These are phyloP conservation scores for Carabus problematicus DNA, from an alignment of 2,888 invertebrate species.

Conservation along the genomic window DNA sequence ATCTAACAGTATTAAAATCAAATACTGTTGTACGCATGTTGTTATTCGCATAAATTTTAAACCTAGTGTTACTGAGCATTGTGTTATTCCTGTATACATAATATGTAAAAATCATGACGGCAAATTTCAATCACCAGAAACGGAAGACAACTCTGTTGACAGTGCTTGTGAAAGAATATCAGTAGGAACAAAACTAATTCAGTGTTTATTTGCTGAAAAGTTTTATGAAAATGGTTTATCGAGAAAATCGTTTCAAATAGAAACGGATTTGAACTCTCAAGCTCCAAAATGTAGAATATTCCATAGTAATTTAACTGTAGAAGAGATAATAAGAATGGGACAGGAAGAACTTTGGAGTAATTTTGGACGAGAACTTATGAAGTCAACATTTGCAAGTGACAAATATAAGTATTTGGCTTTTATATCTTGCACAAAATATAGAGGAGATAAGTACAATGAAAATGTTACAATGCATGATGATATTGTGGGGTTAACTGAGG, in stretches of 20 bases:
- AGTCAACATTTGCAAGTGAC: constrained; percentile 68
- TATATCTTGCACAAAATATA: constrained; percentile 84
- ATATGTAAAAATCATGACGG: constrained; percentile 83
- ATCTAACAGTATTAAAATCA: constrained; percentile 68
- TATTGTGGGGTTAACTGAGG: constrained; percentile 73
- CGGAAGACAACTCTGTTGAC: constrained; percentile 65
- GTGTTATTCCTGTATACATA: constrained; percentile 82
- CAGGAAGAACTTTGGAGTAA: constrained; percentile 84
- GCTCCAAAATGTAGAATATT: constrained; percentile 75
- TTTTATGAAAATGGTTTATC: constrained; percentile 79
- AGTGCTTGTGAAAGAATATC: constrained; percentile 80
- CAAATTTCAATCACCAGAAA: constrained; percentile 70
- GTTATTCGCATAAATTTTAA: constrained; percentile 65
- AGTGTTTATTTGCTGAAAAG: constrained; percentile 88
- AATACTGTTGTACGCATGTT: constrained; percentile 62
- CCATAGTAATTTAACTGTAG: constrained; percentile 72
- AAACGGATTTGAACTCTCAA: constrained; percentile 67
- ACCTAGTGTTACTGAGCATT: constrained; percentile 66
- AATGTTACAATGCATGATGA: constrained; percentile 73
- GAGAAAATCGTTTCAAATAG: constrained; percentile 82
- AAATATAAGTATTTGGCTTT: constrained; percentile 89
- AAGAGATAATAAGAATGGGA: constrained; percentile 74
- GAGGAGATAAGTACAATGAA: constrained; percentile 63
- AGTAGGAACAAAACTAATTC: constrained; percentile 80
- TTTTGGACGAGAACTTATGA: constrained; percentile 85